Percentiles rank a stretch among this genome's conserved stretches.
These are phyloP conservation scores for Channallabes apus DNA, from an alignment of 2,797 vertebrate genomes.

Conservation along the genomic window DNA sequence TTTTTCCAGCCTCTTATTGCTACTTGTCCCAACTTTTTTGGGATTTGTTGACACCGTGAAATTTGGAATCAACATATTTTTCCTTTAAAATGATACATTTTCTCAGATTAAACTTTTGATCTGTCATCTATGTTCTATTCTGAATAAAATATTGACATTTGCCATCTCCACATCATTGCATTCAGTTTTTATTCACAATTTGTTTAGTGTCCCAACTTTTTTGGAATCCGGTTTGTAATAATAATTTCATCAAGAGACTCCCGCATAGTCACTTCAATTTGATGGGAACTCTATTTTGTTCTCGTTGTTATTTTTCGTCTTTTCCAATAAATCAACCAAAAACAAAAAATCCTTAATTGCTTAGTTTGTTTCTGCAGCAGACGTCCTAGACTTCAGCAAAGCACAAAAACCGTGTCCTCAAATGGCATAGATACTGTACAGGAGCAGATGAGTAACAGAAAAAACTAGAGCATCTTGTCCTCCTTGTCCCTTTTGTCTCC, in stretches of 20 bases:
- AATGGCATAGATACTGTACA: slow-evolving; percentile 3
- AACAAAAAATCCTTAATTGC: slow-evolving; percentile 28
- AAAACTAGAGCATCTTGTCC: slow-evolving; percentile 1
- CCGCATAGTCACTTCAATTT: not conserved
- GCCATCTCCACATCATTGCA: too few relatives aligned
- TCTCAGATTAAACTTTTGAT: too few relatives aligned
- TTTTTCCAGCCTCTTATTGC: too few relatives aligned
- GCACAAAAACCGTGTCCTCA: slow-evolving; percentile 26
- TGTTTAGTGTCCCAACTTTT: too few relatives aligned
- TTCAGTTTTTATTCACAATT: too few relatives aligned
- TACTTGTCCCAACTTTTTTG: too few relatives aligned
- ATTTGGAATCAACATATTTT: too few relatives aligned
- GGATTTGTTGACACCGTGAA: too few relatives aligned
- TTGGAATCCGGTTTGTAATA: too few relatives aligned
- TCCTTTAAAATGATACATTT: too few relatives aligned
- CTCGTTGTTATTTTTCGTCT: not conserved
- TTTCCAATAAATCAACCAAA: slow-evolving; percentile 13
- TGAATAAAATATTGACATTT: too few relatives aligned
- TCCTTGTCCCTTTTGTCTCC: slow-evolving; percentile 12
- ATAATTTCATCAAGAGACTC: not conserved
- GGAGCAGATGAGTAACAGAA: not conserved
- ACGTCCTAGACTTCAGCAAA: slow-evolving; percentile 19
- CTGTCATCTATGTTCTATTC: too few relatives aligned
- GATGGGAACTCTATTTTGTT: not conserved
- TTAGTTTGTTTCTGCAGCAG: slow-evolving; percentile 9